Base-by-base conservation (phyloP, 2,113 vertebrate species). In the Dasyornis broadbenti region DNA sequence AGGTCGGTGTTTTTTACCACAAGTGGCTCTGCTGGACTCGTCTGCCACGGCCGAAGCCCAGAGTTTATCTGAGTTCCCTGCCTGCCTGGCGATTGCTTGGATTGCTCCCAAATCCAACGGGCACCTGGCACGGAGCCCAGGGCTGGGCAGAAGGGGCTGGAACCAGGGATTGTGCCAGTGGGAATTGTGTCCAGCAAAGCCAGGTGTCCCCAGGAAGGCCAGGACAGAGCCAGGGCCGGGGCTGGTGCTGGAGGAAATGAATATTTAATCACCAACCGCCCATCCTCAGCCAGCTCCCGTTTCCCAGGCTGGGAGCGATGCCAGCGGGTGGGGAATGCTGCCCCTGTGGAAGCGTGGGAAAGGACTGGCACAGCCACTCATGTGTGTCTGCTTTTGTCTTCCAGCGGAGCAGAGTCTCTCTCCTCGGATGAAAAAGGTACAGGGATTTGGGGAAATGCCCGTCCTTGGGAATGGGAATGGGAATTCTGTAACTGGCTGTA, bases 401-500 rank as follows among this genome's bases (percentile, higher is more conserved):
- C 26, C 95, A 98, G 98, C 2, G 90, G 92, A 63, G 70, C 64
- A 0, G 94, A 96, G 63, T 82, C 64, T 28, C 60, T 80, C 54
- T 86, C 88, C 49, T 90, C 87, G 22, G 96, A 97, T 78, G 96
- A 96, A 30, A 96, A 96, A 97, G 97, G 95, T 98, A 97, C 15
- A 6, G 49, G 57, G 8, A 7, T 40, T 45, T 63, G 39, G 79
- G 40, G 54, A 35, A 64, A 60, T 66, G 28, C n/a, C 10, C 11
- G 0, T 45, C 40, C 26, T 71, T 10, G 0, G n/a, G 47, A 24
- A 6, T 3, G 30, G 42, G 35, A 72, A 26, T 13, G 40, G 14
- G 31, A 3, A 2, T 37, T 53, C n/a, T 33, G 1, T 6, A 35
- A 22, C 3, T 11, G 13, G 5, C 53, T 26, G 45, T 30, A 18